Evolutionary conservation across 2,797 vertebrate genomes (phyloP), one percentile per base, ranked within the genome.

Genomic region (Fratercula arctica): DNA sequence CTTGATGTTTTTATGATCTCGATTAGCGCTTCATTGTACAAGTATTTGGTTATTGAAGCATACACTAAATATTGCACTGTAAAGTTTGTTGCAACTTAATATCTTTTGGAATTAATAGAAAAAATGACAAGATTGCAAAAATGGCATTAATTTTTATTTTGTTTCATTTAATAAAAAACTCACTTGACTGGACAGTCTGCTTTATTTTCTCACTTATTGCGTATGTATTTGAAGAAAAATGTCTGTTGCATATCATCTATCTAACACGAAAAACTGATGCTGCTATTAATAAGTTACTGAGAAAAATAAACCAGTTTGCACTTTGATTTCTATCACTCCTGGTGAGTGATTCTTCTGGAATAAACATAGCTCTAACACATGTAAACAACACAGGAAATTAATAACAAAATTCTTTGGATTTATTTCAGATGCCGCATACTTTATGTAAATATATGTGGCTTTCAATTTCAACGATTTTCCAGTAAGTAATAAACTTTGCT

Each of bases 371-470:
- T 61, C 84, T 90, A 97, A 96, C 95, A 96, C 91, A 95, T 97
- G 96, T 97, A 98, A 98, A 97, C 97, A 97, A 97, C 94, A 96
- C 83, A 95, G 93, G 96, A 97, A 96, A 97, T 96, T 90, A 92
- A 97, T 98, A 97, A 95, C 93, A 97, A 97, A 97, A 98, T 97
- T 97, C 75, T 92, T 96, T 97, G 96, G 93, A 95, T 94, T 96
- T 97, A 90, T 95, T 96, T 97, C 97, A 97, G 93, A 98, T 96
- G 93, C 95, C 35, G 67, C 95, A 90, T 93, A 77, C 51, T 89
- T 89, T n/a, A 96, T 96, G 91, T 97, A 97, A 97, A 97, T 98
- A 97, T 92, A 95, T 90, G 85, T 94, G 94, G 92, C 87, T 96
- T 96, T 97, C 92, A 91, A 91, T 97, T 97, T 96, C 96, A 95